Evolutionary conservation across 2,797 vertebrate species (phyloP).

Genomic region (Pempheris klunzingeri): DNA sequence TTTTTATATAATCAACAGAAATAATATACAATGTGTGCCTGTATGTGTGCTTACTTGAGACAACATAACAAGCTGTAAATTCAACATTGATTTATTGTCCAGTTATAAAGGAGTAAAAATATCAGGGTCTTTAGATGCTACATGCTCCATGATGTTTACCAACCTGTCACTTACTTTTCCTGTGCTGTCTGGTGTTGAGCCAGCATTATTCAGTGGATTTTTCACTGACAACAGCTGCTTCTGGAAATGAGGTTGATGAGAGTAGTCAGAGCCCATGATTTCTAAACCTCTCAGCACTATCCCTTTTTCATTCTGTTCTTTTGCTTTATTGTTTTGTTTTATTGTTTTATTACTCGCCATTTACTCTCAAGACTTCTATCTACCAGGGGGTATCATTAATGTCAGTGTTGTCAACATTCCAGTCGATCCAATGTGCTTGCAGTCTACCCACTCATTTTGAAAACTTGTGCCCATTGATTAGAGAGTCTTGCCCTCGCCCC

Average conservation of each 20-base stretch:
- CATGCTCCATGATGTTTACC: neutral
- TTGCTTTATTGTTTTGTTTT: neutral
- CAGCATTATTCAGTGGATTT: neutral
- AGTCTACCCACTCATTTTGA: constrained; percentile 20
- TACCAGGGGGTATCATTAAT: constrained; percentile 10
- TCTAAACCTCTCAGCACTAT: neutral
- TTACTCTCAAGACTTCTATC: too few relatives aligned
- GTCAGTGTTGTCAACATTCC: constrained; percentile 22
- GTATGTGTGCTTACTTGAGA: neutral
- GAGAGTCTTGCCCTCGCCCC: constrained; percentile 48
- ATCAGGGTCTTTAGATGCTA: neutral
- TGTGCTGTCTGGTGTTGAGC: neutral
- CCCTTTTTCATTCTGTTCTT: neutral
- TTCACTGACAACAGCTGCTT: neutral
- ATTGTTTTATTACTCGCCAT: too few relatives aligned
- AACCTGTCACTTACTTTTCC: neutral
- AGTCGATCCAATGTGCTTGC: constrained; percentile 31
- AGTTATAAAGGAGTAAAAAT: neutral
- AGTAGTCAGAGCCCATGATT: neutral
- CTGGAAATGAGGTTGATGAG: neutral
- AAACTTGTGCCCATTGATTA: constrained; percentile 47
- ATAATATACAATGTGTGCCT: neutral
- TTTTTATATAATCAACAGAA: neutral
- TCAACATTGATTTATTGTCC: neutral
- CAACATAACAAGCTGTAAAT: neutral